Evolutionary conservation across 2,888 invertebrate species (phyloP), one percentile per base, ranked within the genome.

Genomic region (Psylliodes chrysocephalus): DNA sequence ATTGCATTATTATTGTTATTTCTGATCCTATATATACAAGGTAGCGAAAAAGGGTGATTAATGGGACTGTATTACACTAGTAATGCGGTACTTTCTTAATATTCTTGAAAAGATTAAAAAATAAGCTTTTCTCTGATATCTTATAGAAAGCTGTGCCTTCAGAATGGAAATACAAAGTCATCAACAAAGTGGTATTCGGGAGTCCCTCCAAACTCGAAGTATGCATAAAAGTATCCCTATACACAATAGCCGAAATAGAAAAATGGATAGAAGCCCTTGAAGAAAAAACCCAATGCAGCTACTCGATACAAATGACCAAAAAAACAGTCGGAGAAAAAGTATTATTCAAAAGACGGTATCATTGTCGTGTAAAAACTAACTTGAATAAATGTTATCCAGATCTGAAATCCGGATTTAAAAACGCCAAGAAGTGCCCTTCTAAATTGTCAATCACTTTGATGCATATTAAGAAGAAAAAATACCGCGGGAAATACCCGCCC

Each of bases 201-300:
- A 46, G 22, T 18, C 57, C 57, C 5, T 35, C 35, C 14, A 57
- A 57, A 38, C 17, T 57, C 15, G 57, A 57, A 38, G 38, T 57
- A 0, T 57, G 57, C 8, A 17, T 57, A 6, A 57, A 57, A 47
- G 57, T 57, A 4, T 30, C 57, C 7, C 22, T 57, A 1, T 57
- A 47, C 12, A 19, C 57, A 7, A 14, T 35, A 10, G 19, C 35
- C 3, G 57, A 57, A 19, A 47, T 57, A 33, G 18, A 57, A 38
- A 12, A 14, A 10, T 57, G 57, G 57, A 22, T 57, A 15, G 57
- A 57, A 47, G 46, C 57, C 6, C 47, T 57, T 6, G 57, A 57
- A 47, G 57, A 57, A 47, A 57, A 57, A 47, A 46, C 46, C 10
- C 57, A 57, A 47, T 57, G 57, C 15, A 47, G 57, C 33, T 57